Evolutionary conservation across 2,888 invertebrate genomes (phyloP).

Genomic region (Aporophyla lueneburgensis): DNA sequence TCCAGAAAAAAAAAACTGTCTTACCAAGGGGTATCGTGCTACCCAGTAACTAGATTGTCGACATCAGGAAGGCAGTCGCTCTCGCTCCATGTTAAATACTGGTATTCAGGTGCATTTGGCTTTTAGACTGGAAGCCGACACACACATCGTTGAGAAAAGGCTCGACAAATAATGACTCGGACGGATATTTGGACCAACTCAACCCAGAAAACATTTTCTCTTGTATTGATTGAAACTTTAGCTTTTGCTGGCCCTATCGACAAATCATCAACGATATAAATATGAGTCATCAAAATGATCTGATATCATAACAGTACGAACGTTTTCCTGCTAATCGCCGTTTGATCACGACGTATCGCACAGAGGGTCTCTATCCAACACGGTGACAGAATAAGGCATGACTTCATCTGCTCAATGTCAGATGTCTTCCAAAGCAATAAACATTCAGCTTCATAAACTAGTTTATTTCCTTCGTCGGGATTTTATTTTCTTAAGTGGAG

Average conservation of each 20-base stretch:
- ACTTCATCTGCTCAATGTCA: conserved; percentile 68
- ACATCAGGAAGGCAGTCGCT: too few species aligned
- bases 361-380: conserved; percentile 52
- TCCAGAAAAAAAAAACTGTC: too few species aligned
- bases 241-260: neutral
- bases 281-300: conserved; percentile 48
- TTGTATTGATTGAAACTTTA: conserved; percentile 2
- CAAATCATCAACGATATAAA: conserved; percentile 25
- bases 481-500: conserved; percentile 30
- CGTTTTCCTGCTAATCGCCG: conserved; percentile 53
- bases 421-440: conserved; percentile 55
- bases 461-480: conserved; percentile 41
- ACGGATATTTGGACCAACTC: neutral
- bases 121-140: too few species aligned
- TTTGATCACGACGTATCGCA: conserved; percentile 46
- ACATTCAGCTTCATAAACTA: conserved; percentile 53
- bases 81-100: too few species aligned
- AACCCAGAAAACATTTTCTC: neutral
- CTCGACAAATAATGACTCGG: too few species aligned
- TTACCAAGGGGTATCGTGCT: too few species aligned
- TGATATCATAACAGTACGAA: conserved; percentile 41
- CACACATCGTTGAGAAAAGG: neutral
- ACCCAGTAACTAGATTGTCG: too few species aligned
- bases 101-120: too few species aligned
- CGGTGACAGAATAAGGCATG: conserved; percentile 58